These are phyloP conservation scores for Amphipyra berbera DNA, from an alignment of 2,888 invertebrate species.

Conservation along the genomic window DNA sequence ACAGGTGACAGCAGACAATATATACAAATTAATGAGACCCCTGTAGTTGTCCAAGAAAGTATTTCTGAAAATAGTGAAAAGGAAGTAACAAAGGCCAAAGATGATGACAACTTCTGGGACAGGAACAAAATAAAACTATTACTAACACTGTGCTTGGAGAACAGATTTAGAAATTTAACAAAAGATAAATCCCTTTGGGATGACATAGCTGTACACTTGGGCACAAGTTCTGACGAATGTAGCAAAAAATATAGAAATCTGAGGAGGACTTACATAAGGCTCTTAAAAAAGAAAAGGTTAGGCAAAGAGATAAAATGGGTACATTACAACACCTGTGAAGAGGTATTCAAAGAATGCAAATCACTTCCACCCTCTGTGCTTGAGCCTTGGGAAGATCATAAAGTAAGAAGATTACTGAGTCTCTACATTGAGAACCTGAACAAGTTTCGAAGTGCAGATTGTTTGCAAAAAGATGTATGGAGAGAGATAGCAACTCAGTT, in stretches of 20 bases:
- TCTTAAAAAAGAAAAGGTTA: constrained; percentile 80
- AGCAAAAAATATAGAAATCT: constrained; percentile 80
- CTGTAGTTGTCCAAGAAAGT: constrained; percentile 60
- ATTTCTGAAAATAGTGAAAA: constrained; percentile 59
- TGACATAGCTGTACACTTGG: constrained; percentile 75
- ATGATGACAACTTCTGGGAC: constrained; percentile 81
- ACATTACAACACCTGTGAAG: constrained; percentile 80
- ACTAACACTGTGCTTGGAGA: constrained; percentile 77
- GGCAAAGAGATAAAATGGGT: constrained; percentile 85
- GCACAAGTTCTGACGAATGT: constrained; percentile 78
- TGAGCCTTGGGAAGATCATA: constrained; percentile 83
- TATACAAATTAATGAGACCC: constrained; percentile 72
- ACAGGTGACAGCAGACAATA: constrained; percentile 76
- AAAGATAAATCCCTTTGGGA: constrained; percentile 76
- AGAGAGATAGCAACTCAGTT: constrained; percentile 78
- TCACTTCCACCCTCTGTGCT: constrained; percentile 70
- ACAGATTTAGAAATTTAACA: constrained; percentile 65
- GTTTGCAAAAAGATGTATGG: constrained; percentile 84
- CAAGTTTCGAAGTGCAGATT: constrained; percentile 74
- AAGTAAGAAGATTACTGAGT: constrained; percentile 74
- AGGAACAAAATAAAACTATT: constrained; percentile 78
- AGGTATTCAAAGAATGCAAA: constrained; percentile 82
- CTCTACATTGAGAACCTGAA: constrained; percentile 81
- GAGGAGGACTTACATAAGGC: constrained; percentile 79
- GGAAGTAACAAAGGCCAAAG: constrained; percentile 61